These are phyloP conservation scores for Tichodroma muraria DNA, from an alignment of 2,113 vertebrate species.

Conservation along the genomic window DNA sequence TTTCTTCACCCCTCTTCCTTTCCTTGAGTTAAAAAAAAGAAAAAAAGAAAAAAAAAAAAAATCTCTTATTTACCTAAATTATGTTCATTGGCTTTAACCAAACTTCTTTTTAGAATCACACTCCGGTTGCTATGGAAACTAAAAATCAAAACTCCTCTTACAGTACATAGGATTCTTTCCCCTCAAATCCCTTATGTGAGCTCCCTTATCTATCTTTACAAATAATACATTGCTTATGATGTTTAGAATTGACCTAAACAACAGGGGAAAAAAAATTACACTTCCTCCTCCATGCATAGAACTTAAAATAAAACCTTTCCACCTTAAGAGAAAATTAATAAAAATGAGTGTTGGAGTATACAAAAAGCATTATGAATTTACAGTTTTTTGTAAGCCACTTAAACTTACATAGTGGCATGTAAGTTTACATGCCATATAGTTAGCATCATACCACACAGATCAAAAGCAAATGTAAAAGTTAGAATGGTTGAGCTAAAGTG, in stretches of 20 bases:
- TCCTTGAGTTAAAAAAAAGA: not conserved
- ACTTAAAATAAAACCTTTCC: not conserved
- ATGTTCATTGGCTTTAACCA: not conserved
- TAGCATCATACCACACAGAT: not conserved
- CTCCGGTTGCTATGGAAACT: not conserved
- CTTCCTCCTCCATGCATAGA: accelerated
- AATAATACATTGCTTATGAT: not conserved
- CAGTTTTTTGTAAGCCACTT: not conserved
- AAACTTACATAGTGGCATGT: not conserved
- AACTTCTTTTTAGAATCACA: not conserved
- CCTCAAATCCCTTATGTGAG: not conserved
- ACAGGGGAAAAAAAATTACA: not conserved
- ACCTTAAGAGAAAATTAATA: not conserved
- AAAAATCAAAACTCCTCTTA: not conserved
- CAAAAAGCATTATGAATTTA: not conserved
- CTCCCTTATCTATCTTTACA: not conserved
- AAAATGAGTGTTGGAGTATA: not conserved
- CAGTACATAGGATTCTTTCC: not conserved
- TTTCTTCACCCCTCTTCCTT: not conserved
- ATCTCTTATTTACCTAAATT: not conserved
- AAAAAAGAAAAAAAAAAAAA: no score
- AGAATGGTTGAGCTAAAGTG: not conserved
- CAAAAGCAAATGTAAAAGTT: not conserved
- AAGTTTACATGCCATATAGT: no score
- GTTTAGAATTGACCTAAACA: not conserved